These are phyloP conservation scores for Solea senegalensis DNA, from an alignment of 2,113 vertebrate genomes.

Conservation along the genomic window DNA sequence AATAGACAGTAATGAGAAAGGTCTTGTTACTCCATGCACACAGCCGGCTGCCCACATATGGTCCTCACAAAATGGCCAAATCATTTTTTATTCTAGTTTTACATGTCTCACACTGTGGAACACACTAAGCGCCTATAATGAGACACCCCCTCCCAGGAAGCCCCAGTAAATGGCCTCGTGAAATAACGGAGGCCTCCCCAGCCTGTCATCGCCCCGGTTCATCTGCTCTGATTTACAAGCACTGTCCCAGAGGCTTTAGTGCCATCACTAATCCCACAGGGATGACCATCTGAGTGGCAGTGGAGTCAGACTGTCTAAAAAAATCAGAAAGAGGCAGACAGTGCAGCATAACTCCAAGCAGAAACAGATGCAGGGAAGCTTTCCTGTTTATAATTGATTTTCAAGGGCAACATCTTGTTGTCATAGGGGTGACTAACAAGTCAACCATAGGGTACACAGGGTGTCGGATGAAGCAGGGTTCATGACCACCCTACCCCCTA, in stretches of 20 bases:
- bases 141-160: slow-evolving; percentile 48
- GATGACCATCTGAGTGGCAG: slow-evolving; percentile 62
- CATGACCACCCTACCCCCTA: slow-evolving; percentile 9
- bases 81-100: slow-evolving; percentile 63
- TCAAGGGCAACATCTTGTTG: slow-evolving; percentile 81
- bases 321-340: slow-evolving; percentile 54
- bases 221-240: slow-evolving; percentile 79
- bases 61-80: slow-evolving; percentile 40
- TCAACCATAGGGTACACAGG: slow-evolving; percentile 41
- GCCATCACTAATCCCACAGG: slow-evolving; percentile 76
- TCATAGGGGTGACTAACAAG: slow-evolving; percentile 82
- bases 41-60: slow-evolving; percentile 35
- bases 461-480: slow-evolving; percentile 45
- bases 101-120: slow-evolving; percentile 48
- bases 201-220: slow-evolving; percentile 77
- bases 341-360: slow-evolving; percentile 70
- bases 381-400: slow-evolving; percentile 84
- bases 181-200: slow-evolving; percentile 68
- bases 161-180: slow-evolving; percentile 71
- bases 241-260: slow-evolving; percentile 70
- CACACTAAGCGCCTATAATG: slow-evolving; percentile 52
- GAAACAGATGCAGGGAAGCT: slow-evolving; percentile 79
- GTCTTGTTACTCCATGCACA: slow-evolving; percentile 20
- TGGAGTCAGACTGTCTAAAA: slow-evolving; percentile 56
- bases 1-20: slow-evolving; percentile 59